These are phyloP conservation scores for Phrynocephalus versicolor DNA, from an alignment of 2,113 vertebrate species.

Conservation along the genomic window DNA sequence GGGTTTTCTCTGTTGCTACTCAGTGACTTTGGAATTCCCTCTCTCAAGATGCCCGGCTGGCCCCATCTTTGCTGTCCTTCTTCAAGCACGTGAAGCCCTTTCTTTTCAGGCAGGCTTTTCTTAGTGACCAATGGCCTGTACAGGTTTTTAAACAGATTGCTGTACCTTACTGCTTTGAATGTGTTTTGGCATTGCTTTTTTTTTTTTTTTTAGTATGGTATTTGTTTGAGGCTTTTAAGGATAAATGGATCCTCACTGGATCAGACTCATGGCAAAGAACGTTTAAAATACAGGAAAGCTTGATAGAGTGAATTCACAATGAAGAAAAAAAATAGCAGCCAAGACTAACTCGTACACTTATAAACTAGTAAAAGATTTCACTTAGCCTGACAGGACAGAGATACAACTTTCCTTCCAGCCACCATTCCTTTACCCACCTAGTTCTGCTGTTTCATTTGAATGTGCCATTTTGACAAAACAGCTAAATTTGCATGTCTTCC, in stretches of 20 bases:
- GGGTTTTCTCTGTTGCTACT: too few relatives aligned
- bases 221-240: neutral
- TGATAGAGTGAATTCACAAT: neutral
- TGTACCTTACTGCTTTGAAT: too few relatives aligned
- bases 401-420: neutral
- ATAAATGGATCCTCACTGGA: neutral
- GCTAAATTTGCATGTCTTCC: neutral
- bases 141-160: too few relatives aligned
- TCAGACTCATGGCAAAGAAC: neutral
- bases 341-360: neutral
- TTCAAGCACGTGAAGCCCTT: too few relatives aligned
- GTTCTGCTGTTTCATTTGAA: neutral
- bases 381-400: too few relatives aligned
- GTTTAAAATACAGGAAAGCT: neutral
- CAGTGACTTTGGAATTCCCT: too few relatives aligned
- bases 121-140: too few relatives aligned
- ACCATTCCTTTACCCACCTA: neutral
- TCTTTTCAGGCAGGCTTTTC: too few relatives aligned
- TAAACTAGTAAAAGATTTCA: neutral
- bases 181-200: too few relatives aligned
- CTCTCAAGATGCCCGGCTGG: too few relatives aligned
- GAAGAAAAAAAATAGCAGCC: neutral
- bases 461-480: neutral
- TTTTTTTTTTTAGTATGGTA: too few relatives aligned
- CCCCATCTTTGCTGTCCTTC: too few relatives aligned